Percentiles rank a stretch among this genome's conserved stretches.
Evolutionary conservation across 2,113 vertebrate genomes (phyloP).

Genomic region (Ictidomys tridecemlineatus): DNA sequence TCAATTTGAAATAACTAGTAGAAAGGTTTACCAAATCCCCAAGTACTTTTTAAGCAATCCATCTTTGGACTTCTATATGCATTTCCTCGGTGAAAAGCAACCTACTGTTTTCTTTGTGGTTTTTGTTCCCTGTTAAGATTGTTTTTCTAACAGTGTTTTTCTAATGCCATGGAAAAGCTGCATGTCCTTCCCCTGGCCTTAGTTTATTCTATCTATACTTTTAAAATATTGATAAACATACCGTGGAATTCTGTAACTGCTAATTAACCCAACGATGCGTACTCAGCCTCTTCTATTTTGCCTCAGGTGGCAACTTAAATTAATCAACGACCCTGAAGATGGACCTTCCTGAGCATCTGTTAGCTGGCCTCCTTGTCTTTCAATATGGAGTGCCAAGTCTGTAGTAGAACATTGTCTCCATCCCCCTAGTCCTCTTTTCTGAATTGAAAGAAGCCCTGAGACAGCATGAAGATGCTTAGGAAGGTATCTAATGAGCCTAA

Average conservation of each 20-base stretch:
- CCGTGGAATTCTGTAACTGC: background rate
- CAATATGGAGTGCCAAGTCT: background rate
- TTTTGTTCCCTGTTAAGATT: slow-evolving; percentile 21
- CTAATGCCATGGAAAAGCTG: background rate
- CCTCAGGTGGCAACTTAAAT: background rate
- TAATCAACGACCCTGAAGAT: background rate
- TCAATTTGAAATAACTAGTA: background rate
- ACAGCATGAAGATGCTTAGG: background rate
- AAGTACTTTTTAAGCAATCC: background rate
- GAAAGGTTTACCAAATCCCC: background rate
- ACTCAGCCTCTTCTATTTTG: background rate
- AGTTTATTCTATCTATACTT: background rate
- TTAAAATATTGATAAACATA: slow-evolving; percentile 44
- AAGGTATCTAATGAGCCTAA: background rate
- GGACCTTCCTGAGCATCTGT: background rate
- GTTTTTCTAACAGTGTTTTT: slow-evolving; percentile 48
- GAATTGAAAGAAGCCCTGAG: background rate
- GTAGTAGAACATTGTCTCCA: background rate
- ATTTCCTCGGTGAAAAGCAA: background rate
- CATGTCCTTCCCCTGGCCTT: background rate
- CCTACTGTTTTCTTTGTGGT: background rate
- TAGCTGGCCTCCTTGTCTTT: background rate
- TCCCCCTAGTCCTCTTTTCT: background rate
- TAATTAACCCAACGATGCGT: background rate
- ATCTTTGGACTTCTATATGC: background rate